These are phyloP conservation scores for Cichladusa arquata DNA, from an alignment of 2,113 vertebrate genomes.

Conservation along the genomic window DNA sequence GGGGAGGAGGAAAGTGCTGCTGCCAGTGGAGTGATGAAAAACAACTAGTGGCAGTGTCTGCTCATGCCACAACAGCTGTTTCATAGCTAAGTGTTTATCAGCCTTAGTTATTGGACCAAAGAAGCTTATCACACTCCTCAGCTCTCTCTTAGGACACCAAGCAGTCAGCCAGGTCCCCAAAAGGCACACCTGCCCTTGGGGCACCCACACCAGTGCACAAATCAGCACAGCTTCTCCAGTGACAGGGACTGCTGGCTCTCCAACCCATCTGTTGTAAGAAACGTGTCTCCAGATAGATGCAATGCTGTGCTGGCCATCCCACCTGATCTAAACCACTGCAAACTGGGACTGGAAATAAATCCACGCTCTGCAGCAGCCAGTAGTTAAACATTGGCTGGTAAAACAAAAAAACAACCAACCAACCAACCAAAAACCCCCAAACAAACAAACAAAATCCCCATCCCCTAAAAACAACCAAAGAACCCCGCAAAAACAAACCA, in stretches of 20 bases:
- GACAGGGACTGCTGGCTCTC: background rate
- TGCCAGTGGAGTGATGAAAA: background rate
- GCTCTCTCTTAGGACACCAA: background rate
- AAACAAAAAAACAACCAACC: background rate
- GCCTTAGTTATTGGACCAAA: background rate
- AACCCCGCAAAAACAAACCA: background rate
- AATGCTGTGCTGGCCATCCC: background rate
- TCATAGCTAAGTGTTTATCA: background rate
- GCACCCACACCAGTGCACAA: background rate
- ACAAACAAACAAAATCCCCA: background rate
- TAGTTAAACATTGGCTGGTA: background rate
- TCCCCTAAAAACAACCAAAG: background rate
- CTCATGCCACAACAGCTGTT: background rate
- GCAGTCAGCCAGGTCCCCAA: background rate
- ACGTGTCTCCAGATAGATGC: fast-evolving
- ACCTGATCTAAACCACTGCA: background rate
- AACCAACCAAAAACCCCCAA: background rate
- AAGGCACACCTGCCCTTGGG: background rate
- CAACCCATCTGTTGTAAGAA: background rate
- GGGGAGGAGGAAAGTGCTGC: background rate
- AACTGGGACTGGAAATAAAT: background rate
- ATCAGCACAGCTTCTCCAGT: background rate
- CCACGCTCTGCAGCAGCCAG: background rate
- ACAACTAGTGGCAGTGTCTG: background rate
- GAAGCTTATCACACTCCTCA: background rate